These are phyloP conservation scores for Dromiciops gliroides DNA, from an alignment of 2,113 vertebrate species.

Conservation along the genomic window DNA sequence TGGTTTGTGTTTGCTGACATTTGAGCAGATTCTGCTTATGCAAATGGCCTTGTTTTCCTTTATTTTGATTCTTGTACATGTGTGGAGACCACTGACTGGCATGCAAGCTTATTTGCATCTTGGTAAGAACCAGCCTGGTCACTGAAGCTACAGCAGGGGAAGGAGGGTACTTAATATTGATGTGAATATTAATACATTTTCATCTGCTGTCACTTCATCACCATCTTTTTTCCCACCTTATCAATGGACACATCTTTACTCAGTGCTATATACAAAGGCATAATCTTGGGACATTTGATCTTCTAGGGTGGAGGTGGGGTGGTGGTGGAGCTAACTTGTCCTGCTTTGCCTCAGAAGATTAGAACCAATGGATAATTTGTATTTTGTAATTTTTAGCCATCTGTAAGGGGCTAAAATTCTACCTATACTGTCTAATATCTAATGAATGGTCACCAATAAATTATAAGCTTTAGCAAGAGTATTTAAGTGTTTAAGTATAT, in stretches of 20 bases:
- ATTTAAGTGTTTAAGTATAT: too few species aligned
- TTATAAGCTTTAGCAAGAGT: too few species aligned
- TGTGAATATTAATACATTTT: slow-evolving; percentile 20
- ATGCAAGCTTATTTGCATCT: slow-evolving; percentile 48
- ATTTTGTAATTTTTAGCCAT: too few species aligned
- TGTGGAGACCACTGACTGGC: slow-evolving; percentile 37
- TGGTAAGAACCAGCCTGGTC: slow-evolving; percentile 32
- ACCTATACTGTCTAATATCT: too few species aligned
- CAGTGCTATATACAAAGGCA: background rate
- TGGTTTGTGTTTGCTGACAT: slow-evolving; percentile 37
- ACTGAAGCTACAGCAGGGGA: slow-evolving; percentile 43
- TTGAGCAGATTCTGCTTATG: slow-evolving; percentile 42
- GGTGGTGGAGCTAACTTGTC: background rate
- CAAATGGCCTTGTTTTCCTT: slow-evolving; percentile 42
- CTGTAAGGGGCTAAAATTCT: too few species aligned
- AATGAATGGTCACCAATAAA: too few species aligned
- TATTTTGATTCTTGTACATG: slow-evolving; percentile 40
- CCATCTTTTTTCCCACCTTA: background rate
- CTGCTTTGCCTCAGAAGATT: background rate
- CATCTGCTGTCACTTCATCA: background rate
- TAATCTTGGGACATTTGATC: background rate
- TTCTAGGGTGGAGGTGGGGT: background rate
- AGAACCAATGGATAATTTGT: background rate
- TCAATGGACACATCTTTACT: background rate
- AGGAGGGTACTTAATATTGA: slow-evolving; percentile 52